These are phyloP conservation scores for Scleropages formosus DNA, from an alignment of 2,797 vertebrate species.

Conservation along the genomic window DNA sequence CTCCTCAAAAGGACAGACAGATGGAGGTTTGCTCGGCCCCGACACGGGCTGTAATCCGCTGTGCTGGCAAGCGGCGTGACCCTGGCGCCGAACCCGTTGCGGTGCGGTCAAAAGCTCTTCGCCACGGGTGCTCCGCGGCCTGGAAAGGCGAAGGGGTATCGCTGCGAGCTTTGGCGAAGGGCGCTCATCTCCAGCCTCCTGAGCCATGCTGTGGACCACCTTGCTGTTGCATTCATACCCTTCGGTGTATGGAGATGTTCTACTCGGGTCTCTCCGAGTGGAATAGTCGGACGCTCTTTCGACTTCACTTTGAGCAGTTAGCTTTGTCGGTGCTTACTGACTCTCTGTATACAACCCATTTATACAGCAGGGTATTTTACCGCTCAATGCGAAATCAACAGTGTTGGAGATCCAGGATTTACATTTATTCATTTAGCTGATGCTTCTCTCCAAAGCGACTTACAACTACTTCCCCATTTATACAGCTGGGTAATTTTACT, in stretches of 20 bases:
- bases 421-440: too few species aligned
- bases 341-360: too few species aligned
- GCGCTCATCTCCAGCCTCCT: not conserved
- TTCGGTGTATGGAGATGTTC: not conserved
- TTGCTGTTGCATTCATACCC: not conserved
- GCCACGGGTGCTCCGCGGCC: not conserved
- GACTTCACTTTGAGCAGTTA: too few species aligned
- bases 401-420: too few species aligned
- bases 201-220: not conserved
- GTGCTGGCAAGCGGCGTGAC: slow-evolving; percentile 56
- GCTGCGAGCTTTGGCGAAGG: not conserved
- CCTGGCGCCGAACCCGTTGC: slow-evolving; percentile 28
- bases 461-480: too few species aligned
- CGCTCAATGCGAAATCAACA: too few species aligned
- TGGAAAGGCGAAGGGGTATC: not conserved
- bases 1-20: slow-evolving; percentile 76
- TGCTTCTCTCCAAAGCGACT: too few species aligned
- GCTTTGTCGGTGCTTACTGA: too few species aligned
- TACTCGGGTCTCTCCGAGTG: not conserved
- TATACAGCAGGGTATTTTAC: too few species aligned
- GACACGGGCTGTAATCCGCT: slow-evolving; percentile 70
- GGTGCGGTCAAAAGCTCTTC: slow-evolving; percentile 12
- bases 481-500: too few species aligned
- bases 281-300: too few species aligned
- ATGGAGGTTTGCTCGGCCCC: slow-evolving; percentile 82